Evolutionary conservation across 2,888 invertebrate genomes (phyloP), one percentile per base, ranked within the genome.

Genomic region (Subacronicta megacephala): DNA sequence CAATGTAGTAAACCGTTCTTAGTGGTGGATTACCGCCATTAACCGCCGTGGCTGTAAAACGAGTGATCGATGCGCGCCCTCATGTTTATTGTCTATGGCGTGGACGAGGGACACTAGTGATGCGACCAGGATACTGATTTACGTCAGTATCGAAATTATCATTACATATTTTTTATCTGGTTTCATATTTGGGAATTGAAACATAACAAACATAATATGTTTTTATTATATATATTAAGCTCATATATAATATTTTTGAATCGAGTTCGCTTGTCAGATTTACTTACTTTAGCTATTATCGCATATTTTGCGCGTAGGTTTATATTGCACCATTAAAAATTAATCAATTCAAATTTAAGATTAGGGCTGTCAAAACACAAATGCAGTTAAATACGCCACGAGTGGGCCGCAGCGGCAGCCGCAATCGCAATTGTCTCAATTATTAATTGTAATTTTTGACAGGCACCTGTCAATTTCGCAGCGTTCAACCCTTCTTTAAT

Each of bases 391-490:
- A 37, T 46, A 57, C 35, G 51, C 54, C 59, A 62, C 56, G 65
- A 71, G 58, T 62, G 50, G 52, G 51, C 58, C 54, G 49, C 43
- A 45, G 53, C 62, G 47, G 54, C 81, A 79, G 78, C 77, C 76
- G 83, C 82, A 81, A 76, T 81, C 75, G 79, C 89, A 88, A 88
- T 89, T 85, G 88, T 87, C 90, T 91, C 89, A 92, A 92, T 93
- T 90, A 93, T 93, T 94, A 92, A 93, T 92, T 90, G 93, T 93
- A 94, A 93, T 93, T 94, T 93, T 94, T 94, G 94, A 94, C 90
- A 85, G 94, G 90, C 93, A 93, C 90, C 93, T 93, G 93, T 93
- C 94, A 93, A 94, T 93, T 93, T 90, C 85, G 90, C 90, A 87
- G 83, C 86, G 80, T 82, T 86, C 92, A 93, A 93, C 93, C 94